Conservation (phyloP, 2,113 vertebrate genomes). For the Hippolais icterina region DNA sequence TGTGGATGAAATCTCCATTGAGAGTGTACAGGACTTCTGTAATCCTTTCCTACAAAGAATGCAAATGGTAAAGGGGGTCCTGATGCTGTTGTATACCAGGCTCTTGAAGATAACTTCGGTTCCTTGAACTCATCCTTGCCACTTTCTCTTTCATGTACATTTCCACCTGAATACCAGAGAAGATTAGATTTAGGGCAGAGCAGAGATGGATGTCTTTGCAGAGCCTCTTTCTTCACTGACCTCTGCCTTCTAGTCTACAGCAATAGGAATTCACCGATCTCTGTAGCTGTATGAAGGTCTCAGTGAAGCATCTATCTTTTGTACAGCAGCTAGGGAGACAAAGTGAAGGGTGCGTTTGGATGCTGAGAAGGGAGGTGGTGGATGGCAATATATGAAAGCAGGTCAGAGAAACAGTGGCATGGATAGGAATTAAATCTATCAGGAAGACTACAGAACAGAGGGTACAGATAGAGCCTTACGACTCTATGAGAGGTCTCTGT, state of each 20-base stretch:
- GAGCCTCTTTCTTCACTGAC: not conserved
- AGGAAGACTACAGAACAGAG: not conserved
- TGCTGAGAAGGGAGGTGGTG: not conserved
- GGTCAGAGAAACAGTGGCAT: not conserved
- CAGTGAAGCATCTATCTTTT: not conserved
- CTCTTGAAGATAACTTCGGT: not conserved
- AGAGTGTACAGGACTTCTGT: conserved; percentile 80
- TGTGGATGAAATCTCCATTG: conserved; percentile 71
- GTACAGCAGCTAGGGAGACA: not conserved
- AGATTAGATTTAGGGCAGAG: not conserved
- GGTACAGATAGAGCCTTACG: not conserved
- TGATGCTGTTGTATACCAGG: not conserved
- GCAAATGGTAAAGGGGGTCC: conserved; percentile 49
- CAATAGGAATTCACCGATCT: not conserved
- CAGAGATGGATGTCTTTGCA: not conserved
- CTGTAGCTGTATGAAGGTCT: not conserved
- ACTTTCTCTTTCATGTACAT: not conserved
- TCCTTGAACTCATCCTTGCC: not conserved
- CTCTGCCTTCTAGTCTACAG: not conserved
- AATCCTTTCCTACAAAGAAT: conserved; percentile 74
- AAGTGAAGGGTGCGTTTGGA: not conserved
- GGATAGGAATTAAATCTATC: not conserved
- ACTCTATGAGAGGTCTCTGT: not conserved
- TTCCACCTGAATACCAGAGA: not conserved
- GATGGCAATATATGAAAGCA: not conserved